Evolutionary conservation across 2,113 vertebrate species (phyloP).

Genomic region (Panthera tigris): DNA sequence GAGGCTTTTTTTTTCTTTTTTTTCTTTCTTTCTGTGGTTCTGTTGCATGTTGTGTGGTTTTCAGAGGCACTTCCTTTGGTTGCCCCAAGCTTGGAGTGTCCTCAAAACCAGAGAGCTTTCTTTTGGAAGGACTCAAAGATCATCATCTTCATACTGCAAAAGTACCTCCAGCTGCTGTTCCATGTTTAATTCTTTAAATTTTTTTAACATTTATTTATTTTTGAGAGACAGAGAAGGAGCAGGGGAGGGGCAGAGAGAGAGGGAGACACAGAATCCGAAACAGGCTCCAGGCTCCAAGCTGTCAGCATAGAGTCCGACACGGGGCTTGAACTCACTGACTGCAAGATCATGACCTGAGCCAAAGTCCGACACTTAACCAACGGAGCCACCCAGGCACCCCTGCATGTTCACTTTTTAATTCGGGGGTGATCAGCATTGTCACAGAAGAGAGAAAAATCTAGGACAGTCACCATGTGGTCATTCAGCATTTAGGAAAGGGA

Average conservation of each 20-base stretch:
- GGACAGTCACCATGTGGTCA: too few species aligned
- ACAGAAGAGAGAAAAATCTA: background rate
- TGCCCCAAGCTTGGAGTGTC: background rate
- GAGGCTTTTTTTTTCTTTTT: background rate
- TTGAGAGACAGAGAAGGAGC: too few species aligned
- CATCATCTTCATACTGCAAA: background rate
- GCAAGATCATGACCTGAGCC: too few species aligned
- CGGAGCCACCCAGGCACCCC: too few species aligned
- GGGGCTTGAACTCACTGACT: too few species aligned
- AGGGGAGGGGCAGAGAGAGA: too few species aligned
- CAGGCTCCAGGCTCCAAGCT: too few species aligned
- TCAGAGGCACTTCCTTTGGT: slow-evolving; percentile 50
- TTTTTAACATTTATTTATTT: too few species aligned
- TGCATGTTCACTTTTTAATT: background rate
- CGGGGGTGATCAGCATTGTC: background rate
- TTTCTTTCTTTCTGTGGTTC: background rate
- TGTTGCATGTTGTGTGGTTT: slow-evolving; percentile 47
- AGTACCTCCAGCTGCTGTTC: too few species aligned
- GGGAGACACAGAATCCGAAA: too few species aligned
- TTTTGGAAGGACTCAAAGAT: background rate
- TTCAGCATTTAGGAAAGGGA: background rate
- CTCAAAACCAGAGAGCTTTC: background rate
- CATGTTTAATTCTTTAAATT: background rate
- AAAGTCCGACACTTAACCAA: too few species aligned
- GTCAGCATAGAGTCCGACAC: too few species aligned